phyloP scores from a whole-genome alignment of 2,888 invertebrate genomes.

The Tiphia femorata region DNA sequence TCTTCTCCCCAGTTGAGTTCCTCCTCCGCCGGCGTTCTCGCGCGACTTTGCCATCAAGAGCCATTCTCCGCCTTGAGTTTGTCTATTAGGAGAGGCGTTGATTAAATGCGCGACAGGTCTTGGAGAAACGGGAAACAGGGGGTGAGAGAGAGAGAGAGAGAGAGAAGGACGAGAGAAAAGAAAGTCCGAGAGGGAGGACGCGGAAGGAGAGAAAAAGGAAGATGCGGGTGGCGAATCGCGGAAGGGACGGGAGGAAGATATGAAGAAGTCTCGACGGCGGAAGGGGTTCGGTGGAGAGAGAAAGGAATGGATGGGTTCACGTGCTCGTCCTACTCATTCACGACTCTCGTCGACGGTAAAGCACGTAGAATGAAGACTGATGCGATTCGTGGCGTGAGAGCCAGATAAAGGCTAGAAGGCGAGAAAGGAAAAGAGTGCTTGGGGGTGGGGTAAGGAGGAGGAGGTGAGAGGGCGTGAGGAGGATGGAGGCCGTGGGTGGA shows the following conservation, averaged over 20 bases:
- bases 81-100: constrained; percentile 66
- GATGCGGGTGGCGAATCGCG: background rate
- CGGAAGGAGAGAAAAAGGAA: background rate
- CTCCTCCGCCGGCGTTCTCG: constrained; percentile 2
- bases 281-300: constrained; percentile 9
- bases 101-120: constrained; percentile 56
- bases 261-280: background rate
- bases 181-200: background rate
- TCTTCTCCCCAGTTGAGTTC: constrained; percentile 3
- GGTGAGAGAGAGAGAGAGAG: background rate
- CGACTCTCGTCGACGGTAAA: constrained; percentile 25
- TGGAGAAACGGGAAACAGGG: background rate
- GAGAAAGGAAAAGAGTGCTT: constrained; percentile 3
- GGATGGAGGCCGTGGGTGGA: too few relatives aligned
- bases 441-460: constrained; percentile 8
- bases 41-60: constrained; percentile 53
- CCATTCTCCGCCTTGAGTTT: constrained; percentile 62
- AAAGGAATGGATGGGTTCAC: constrained; percentile 6
- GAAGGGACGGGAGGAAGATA: background rate
- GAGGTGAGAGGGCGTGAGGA: background rate
- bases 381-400: constrained; percentile 42
- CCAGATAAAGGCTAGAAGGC: constrained; percentile 15
- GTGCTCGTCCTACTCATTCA: constrained; percentile 10
- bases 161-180: background rate
- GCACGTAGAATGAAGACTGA: constrained; percentile 58